Evolutionary conservation across 2,113 vertebrate species (phyloP).

Genomic region (Mellivora capensis): DNA sequence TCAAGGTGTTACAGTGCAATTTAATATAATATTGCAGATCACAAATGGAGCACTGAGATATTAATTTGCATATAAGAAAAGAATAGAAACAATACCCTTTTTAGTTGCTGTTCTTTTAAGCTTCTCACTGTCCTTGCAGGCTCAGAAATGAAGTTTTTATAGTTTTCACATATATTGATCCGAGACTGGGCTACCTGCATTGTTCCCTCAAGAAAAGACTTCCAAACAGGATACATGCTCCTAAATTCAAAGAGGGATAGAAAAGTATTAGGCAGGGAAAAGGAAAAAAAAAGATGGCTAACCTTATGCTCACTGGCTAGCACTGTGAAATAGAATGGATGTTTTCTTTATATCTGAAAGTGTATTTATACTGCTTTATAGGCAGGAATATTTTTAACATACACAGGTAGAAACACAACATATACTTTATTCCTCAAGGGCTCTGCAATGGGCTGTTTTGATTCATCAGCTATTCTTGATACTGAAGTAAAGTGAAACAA

Average conservation of each 20-base stretch:
- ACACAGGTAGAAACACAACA: background rate
- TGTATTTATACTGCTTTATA: background rate
- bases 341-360: background rate
- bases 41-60: conserved; percentile 32
- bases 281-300: background rate
- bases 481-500: conserved; percentile 10
- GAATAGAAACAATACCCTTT: conserved; percentile 85
- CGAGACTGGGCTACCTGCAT: conserved; percentile 96
- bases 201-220: conserved; percentile 94
- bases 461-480: background rate
- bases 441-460: background rate
- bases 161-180: conserved; percentile 97
- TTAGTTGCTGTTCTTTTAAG: conserved; percentile 97
- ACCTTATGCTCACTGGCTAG: background rate
- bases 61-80: background rate
- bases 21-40: conserved; percentile 35
- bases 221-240: conserved; percentile 97
- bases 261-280: conserved; percentile 24
- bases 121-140: conserved; percentile 94
- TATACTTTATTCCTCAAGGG: background rate
- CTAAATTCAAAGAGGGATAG: conserved; percentile 78
- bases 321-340: background rate
- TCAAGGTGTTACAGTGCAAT: background rate
- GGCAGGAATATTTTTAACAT: conserved; percentile 1
- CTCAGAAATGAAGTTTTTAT: conserved; percentile 95